These are phyloP conservation scores for Agrypnia vestita DNA, from an alignment of 1,140 invertebrate species.

Conservation along the genomic window DNA sequence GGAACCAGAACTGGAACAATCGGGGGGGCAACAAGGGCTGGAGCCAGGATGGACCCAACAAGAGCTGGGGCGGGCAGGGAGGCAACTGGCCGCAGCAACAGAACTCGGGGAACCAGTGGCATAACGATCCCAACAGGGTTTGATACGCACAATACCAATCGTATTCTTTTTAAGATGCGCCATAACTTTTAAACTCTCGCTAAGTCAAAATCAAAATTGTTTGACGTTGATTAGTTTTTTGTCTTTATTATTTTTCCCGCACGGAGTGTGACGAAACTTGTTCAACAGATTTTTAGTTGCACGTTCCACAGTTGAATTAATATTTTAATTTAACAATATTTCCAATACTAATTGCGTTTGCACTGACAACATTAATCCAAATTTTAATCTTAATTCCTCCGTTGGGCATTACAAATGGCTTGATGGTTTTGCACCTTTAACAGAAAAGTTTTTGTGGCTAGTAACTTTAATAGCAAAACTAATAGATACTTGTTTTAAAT, in stretches of 20 bases:
- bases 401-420: no score
- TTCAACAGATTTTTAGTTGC: neutral
- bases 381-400: no score
- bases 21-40: constrained; percentile 63
- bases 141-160: neutral
- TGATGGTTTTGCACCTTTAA: no score
- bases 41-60: constrained; percentile 34
- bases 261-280: neutral
- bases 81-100: constrained; percentile 44
- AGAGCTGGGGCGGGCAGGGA: constrained; percentile 67
- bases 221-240: constrained; percentile 1
- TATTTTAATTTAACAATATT: no score
- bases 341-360: no score
- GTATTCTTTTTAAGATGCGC: no score
- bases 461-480: no score
- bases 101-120: constrained; percentile 28
- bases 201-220: neutral
- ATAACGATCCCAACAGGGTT: neutral
- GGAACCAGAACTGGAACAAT: constrained; percentile 66
- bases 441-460: no score
- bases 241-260: neutral
- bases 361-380: no score
- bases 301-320: neutral
- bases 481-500: no score
- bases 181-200: no score